Conservation (phyloP, 2,797 vertebrate genomes). For the Anguilla pacifica region DNA sequence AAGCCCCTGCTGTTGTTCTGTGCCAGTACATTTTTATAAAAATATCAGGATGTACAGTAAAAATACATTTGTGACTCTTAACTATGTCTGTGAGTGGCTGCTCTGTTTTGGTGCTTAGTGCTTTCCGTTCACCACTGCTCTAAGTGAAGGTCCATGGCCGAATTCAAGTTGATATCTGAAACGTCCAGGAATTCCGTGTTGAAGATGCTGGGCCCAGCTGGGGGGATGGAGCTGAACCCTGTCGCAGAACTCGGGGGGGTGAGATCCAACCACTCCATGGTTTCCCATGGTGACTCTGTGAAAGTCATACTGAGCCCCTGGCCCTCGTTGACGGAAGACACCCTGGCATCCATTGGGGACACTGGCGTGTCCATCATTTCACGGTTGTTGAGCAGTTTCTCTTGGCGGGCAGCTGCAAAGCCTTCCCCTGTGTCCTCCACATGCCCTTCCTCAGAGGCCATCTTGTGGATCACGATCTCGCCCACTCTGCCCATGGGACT, state of each 20-base stretch:
- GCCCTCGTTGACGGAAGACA: constrained; percentile 74
- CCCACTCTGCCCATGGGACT: constrained; percentile 77
- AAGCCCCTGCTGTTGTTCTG: constrained; percentile 23
- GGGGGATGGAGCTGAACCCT: constrained; percentile 77
- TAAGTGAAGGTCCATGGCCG: constrained; percentile 94
- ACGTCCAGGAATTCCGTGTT: constrained; percentile 96
- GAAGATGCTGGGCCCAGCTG: constrained; percentile 88
- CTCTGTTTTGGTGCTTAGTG: constrained; percentile 1
- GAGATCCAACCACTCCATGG: constrained; percentile 97
- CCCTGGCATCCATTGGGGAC: constrained; percentile 81
- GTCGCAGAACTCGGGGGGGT: constrained; percentile 87
- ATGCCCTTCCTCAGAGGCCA: constrained; percentile 76
- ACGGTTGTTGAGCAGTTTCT: constrained; percentile 81
- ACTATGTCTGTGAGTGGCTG: not conserved
- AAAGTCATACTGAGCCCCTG: constrained; percentile 85
- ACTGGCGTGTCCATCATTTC: constrained; percentile 88
- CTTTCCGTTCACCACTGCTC: constrained; percentile 87
- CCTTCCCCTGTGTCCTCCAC: constrained; percentile 80
- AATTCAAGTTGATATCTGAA: constrained; percentile 92
- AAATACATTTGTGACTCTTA: constrained; percentile 5
- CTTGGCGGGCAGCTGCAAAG: constrained; percentile 75
- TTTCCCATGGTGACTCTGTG: constrained; percentile 93
- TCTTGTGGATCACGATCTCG: constrained; percentile 81
- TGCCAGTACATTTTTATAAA: constrained; percentile 18
- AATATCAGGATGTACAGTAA: constrained; percentile 6